Base-by-base conservation (phyloP, 2,888 invertebrate genomes). In the Chaitophorus viminalis region DNA sequence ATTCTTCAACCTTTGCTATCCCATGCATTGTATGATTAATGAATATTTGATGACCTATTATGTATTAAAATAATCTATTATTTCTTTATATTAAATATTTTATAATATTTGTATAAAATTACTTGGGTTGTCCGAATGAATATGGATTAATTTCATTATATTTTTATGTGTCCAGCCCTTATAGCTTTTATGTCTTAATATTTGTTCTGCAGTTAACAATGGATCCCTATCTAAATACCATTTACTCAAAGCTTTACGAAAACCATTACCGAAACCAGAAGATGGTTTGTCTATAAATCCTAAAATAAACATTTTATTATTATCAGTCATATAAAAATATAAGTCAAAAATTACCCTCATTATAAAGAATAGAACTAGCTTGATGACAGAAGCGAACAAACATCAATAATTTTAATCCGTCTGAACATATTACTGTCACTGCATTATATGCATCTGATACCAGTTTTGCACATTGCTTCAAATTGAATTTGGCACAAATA, bases 191-290 rank as follows among this genome's bases (percentile, higher is more conserved):
- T 84, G 29, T 76, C 33, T 83, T 36, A 88, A 29, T 46, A 89
- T 84, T 14, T 31, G 75, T 77, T 89, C 70, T 36, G 82, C 72
- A 31, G 87, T 76, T 75, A 72, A 29, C 39, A 89, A 72, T n/a
- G 89, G 75, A 82, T 89, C 89, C 70, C 76, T 87, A 3, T 60
- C 79, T 36, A 82, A 82, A 68, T 89, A 89, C 89, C 89, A 89
- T 17, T 84, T 84, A 68, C 52, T 75, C 21, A 89, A 52, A 29
- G 89, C 70, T 33, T 81, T 87, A 18, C 82, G 36, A 65, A 88
- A 89, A 31, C 89, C 89, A 36, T 54, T 54, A 18, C 88, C 83
- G 68, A 89, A 88, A 9, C 88, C 84, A 11, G 60, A 46, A 25
- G 39, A 31, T 46, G 0, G 18, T 33, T n/a, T 33, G 1, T 54